These are phyloP conservation scores for Oryctes rhinoceros DNA, from an alignment of 1,140 invertebrate genomes.

Conservation along the genomic window DNA sequence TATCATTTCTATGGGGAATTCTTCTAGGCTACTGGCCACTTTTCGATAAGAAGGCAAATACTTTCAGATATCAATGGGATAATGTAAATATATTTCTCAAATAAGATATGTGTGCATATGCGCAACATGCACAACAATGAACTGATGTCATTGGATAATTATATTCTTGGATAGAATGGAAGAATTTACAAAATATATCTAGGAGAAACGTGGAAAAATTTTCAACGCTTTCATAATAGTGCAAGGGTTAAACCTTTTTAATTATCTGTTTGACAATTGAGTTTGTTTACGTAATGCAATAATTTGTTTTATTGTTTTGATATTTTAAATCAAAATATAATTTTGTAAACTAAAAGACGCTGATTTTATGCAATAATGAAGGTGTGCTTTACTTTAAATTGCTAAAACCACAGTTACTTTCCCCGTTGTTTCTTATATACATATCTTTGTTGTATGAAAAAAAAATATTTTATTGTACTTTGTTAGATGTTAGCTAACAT, in stretches of 20 bases:
- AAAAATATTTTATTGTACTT: no score
- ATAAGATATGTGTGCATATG: conserved; percentile 7
- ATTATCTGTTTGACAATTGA: no score
- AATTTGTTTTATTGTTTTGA: no score
- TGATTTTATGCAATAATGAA: no score
- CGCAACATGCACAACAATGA: not conserved
- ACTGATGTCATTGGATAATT: not conserved
- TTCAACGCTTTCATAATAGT: not conserved
- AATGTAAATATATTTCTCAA: conserved; percentile 26
- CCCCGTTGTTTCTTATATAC: no score
- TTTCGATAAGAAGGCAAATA: not conserved
- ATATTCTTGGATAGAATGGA: not conserved
- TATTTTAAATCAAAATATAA: no score
- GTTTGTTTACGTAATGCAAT: no score
- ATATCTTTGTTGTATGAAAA: no score
- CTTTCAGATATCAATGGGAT: not conserved
- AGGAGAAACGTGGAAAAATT: not conserved
- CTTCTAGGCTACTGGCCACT: conserved; percentile 7
- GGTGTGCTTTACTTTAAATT: no score
- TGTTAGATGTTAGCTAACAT: no score
- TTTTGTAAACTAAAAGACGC: no score
- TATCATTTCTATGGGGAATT: conserved; percentile 20
- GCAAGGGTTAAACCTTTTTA: not conserved
- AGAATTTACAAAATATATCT: not conserved
- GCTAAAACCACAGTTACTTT: no score